Base-by-base conservation (phyloP, 1,140 invertebrate species). In the Lerema accius region DNA sequence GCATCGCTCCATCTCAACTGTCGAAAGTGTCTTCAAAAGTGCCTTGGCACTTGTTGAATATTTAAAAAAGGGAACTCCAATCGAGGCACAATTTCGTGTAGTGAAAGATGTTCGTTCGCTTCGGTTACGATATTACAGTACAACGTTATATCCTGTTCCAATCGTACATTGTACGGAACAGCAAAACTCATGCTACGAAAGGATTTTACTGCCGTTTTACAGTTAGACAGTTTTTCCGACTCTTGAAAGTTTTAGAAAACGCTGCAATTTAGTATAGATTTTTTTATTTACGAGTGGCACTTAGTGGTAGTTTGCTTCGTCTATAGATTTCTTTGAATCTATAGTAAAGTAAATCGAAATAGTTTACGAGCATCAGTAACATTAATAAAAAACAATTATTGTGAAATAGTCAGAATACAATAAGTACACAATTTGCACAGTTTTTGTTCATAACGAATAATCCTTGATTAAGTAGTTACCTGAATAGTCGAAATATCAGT, bases 31-130 rank as follows among this genome's bases (percentile, higher is more conserved):
- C 77, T 76, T 37, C 73, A 69, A 80, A 82, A 84, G 74, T 78
- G 73, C 73, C 73, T 67, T 64, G 71, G 76, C 65, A 78, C 76
- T 84, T 83, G 82, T 81, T 87, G 82, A 86, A 86, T 87, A 83
- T 87, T 87, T 87, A 78, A 84, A 74, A 82, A 73, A 74, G 65
- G 71, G 49, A 78, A 76, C 67, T 80, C 66, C 76, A 70, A 86
- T 85, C 74, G 80, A 70, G 68, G 60, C 69, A 73, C 73, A 74
- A 73, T 69, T 74, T 72, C 72, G 68, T 75, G 69, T 46, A 59
- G 65, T 69, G 62, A 66, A 65, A 65, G 56, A 61, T 66, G 39
- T 62, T 50, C 53, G 37, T 43, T 14, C 40, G 49, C 0, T n/a
- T 35, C 15, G 40, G 55, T 58, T 45, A 19, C 53, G 42, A 58